Base-by-base conservation (phyloP, 2,888 invertebrate species). In the Cheilosia pagana region DNA sequence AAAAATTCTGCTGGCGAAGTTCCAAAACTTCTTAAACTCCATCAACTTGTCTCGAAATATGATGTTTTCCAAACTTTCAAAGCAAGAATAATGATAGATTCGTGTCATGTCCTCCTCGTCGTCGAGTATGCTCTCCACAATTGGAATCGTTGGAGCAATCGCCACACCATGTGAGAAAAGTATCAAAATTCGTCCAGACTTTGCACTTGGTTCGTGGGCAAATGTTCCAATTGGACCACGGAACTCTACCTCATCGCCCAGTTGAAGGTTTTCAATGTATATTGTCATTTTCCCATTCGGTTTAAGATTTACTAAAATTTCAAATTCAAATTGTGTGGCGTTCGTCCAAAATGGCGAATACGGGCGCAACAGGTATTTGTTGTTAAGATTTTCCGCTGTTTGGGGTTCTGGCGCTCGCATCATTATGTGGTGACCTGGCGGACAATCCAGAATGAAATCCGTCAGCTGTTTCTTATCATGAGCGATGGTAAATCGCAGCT, bases 101-200 rank as follows among this genome's bases (percentile, higher is more conserved):
- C 93, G 92, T 0, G 94, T 95, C 87, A 94, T 93, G 88, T 96
- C 95, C 31, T 94, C 93, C 87, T 95, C 95, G 91, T 96, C 93
- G 23, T 92, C 89, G 62, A 96, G 88, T 85, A 96, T 93, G 43
- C 92, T 90, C 35, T 93, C 91, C 63, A 95, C 93, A 12, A 96
- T 93, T 16, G 94, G 93, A 87, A 94, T 93, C 88, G 96, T 93
- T 28, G 96, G 95, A 19, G 95, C 94, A 85, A 96, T 93, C 0
- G 96, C 96, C 25, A 96, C 95, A 0, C 96, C 96, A 89, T 96
- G 96, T 55, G 95, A 93, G 52, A 95, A 90, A 89, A 94, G 92
- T 1, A 93, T 85, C 19, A 94, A 87, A 39, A 39, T 8, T 16
- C 50, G 65, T 3, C 21, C 68, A 25, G 52, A 16, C 4, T 50